Base-by-base conservation (phyloP, 2,113 vertebrate species). In the Menidia beryllina region DNA sequence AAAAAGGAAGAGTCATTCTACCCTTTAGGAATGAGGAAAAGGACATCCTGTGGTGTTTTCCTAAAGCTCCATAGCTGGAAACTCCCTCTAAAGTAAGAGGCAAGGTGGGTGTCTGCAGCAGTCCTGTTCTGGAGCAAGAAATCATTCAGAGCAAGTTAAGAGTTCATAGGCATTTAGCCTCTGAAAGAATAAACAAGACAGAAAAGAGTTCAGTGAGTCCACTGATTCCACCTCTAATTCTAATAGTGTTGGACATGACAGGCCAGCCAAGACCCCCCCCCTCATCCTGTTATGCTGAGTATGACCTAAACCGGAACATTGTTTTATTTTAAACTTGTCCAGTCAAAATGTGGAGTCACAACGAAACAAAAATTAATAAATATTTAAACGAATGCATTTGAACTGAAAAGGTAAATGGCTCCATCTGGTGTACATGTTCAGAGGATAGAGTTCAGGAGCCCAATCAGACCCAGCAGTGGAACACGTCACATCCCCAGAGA, bases 31-130 rank as follows among this genome's bases (percentile, higher is more conserved):
- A 85, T 84, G 79, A 89, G 89, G 89, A 88, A 72, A 82, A 84
- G 88, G 90, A 92, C 88, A 91, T 93, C 91, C 89, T 93, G 86
- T 81, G 61, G 80, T 41, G 82, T 86, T 93, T 92, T 89, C 91
- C 83, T 76, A 65, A 8, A 65, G 75, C 86, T 86, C 79, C 86
- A 86, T 79, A 79, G 74, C 82, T 89, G 90, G 91, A 93, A 92
- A 91, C 88, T 90, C 89, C 88, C 87, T 84, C 48, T 90, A 91
- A 89, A 91, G 89, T 88, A 92, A 89, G 2, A 56, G 60, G 53
- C 61, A 72, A 27, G 27, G 30, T 34, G 48, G 26, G 1, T 20
- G 2, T n/a, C 54, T 55, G 63, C 57, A 60, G 34, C 2, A 2
- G 15, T 45, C 41, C 39, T 15, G 13, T 41, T 14, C 39, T 41